These are phyloP conservation scores for Tyria jacobaeae DNA, from an alignment of 2,888 invertebrate species.

Conservation along the genomic window DNA sequence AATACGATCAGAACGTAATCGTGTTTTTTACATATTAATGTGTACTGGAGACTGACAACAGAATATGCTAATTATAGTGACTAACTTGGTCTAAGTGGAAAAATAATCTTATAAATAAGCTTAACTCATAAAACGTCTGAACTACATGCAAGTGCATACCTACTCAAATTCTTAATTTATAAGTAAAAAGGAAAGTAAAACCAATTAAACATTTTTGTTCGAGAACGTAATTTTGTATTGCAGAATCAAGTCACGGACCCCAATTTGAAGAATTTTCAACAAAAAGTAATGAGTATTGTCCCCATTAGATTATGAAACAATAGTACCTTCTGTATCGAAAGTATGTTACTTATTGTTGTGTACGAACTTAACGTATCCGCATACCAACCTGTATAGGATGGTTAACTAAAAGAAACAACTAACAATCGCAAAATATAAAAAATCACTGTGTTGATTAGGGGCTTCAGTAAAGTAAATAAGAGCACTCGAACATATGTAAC, in stretches of 20 bases:
- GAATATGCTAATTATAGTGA: no score
- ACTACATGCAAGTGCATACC: not conserved
- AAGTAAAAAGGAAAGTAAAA: constrained; percentile 34
- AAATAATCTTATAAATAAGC: not conserved
- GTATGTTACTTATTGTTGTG: constrained; percentile 26
- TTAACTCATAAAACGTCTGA: not conserved
- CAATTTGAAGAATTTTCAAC: constrained; percentile 18
- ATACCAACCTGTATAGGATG: not conserved
- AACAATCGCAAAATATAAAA: not conserved
- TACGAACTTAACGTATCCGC: not conserved
- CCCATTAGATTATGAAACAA: constrained; percentile 40
- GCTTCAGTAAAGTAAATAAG: no score
- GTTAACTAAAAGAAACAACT: not conserved
- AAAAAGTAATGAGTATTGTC: constrained; percentile 19
- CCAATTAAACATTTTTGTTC: constrained; percentile 11
- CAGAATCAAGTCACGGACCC: constrained; percentile 32
- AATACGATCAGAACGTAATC: no score
- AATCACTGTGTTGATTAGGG: not conserved
- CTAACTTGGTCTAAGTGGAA: no score
- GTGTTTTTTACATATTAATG: no score
- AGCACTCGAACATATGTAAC: no score
- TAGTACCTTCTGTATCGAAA: constrained; percentile 28
- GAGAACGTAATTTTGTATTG: constrained; percentile 23
- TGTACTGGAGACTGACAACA: no score
- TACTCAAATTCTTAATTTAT: constrained; percentile 1